A percentile compares a stretch with the other conserved stretches of the same genome.
Conservation (phyloP, 1,140 invertebrate species). For the Cotesia vestalis region DNA sequence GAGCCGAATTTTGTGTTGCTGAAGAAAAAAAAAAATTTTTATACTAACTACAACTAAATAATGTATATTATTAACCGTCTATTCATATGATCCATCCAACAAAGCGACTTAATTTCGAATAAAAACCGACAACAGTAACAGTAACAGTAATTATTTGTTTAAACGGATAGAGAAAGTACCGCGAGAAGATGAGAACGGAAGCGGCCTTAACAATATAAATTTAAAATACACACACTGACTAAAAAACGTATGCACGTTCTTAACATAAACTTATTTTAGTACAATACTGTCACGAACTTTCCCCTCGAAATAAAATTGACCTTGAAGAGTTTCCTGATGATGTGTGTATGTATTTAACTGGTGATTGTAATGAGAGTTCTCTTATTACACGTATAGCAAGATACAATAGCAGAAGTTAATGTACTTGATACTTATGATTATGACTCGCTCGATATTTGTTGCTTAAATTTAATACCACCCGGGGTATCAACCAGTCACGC, state of each 20-base stretch:
- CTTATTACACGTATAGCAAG: too few species aligned
- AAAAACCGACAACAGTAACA: too few species aligned
- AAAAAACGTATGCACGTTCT: conserved; percentile 20
- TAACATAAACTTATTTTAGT: conserved; percentile 2
- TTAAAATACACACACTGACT: neutral
- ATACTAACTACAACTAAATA: neutral
- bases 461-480: neutral
- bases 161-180: neutral
- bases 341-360: conserved; percentile 5
- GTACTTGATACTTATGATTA: too few species aligned
- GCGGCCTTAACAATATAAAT: neutral
- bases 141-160: too few species aligned
- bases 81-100: too few species aligned
- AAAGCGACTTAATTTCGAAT: neutral
- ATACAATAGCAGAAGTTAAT: too few species aligned
- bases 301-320: conserved; percentile 40
- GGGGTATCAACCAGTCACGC: neutral
- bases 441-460: neutral
- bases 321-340: conserved; percentile 40
- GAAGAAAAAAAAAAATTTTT: conserved; percentile 26
- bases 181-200: conserved; percentile 1
- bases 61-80: neutral
- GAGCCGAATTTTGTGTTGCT: conserved; percentile 56
- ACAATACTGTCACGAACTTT: conserved; percentile 42
- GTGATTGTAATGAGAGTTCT: neutral